Evolutionary conservation across 2,797 vertebrate species (phyloP), one percentile per base, ranked within the genome.

Genomic region (Heterohyrax brucei): DNA sequence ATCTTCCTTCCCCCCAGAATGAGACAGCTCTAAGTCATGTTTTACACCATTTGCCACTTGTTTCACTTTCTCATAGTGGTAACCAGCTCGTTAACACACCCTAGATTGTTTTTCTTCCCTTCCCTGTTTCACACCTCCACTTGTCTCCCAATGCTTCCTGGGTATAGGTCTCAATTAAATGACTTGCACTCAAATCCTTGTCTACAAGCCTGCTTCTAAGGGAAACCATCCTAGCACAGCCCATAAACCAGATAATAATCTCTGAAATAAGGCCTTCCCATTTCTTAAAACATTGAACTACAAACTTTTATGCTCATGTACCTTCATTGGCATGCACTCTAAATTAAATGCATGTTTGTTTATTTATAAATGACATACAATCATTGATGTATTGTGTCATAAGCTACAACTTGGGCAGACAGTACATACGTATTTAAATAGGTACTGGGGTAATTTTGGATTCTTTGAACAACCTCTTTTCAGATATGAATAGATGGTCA

Each of bases 361-460:
- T 93, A 78, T 92, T 95, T 92, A 68, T 86, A 86, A 88, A 73
- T 80, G n/a, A 76, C n/a, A 81, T 84, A 28, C 30, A 79, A 30
- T 95, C 79, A 86, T 76, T 53, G 50, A 39, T 86, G 56, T 91
- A 86, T 81, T 64, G 82, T 70, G 53, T 66, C 53, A 80, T 10
- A 87, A 22, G 3, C 53, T 85, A n/a, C 72, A 46, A 12, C n/a
- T 50, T 53, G 33, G 76, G 66, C 7, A 80, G 91, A 39, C 1
- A 72, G 73, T 86, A 59, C 48, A 81, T 46, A 18, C 48, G 44
- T 62, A 77, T 93, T 88, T 72, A 12, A 88, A 59, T 48, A 91
- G 44, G 7, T 48, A 78, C 50, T 44, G 75, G 64, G 56, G 68
- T 96, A 78, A 73, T 94, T 95, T 78, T 59, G 72, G 95, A 30